These are phyloP conservation scores for Pterocles burchelli DNA, from an alignment of 2,113 vertebrate species.

Conservation along the genomic window DNA sequence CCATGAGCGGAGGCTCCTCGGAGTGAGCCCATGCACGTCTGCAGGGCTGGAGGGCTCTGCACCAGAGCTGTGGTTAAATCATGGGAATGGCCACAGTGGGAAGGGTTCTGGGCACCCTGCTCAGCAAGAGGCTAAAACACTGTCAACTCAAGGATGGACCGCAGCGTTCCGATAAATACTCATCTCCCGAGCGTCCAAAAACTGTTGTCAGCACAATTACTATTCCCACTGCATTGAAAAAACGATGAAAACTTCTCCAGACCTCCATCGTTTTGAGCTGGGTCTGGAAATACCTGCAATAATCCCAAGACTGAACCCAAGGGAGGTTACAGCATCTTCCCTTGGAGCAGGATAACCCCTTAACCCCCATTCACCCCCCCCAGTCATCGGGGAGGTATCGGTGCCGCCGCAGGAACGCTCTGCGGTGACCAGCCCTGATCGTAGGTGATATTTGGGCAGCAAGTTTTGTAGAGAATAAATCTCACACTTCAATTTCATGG, in stretches of 20 bases:
- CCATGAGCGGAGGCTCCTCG: rapidly evolving
- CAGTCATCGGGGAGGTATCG: rapidly evolving
- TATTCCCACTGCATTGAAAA: background rate
- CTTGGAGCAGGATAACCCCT: background rate
- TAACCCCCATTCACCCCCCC: background rate
- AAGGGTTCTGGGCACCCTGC: background rate
- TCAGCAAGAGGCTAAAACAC: background rate
- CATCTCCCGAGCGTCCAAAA: background rate
- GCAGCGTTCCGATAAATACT: rapidly evolving
- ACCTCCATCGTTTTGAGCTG: background rate
- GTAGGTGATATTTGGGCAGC: background rate
- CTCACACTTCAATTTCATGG: constrained; percentile 65
- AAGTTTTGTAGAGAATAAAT: constrained; percentile 30
- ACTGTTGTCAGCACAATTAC: rapidly evolving
- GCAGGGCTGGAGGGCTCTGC: background rate
- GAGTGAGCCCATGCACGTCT: rapidly evolving
- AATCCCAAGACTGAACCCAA: rapidly evolving
- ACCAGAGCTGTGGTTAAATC: too few species aligned
- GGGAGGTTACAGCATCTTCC: background rate
- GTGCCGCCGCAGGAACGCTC: background rate
- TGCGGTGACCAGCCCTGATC: background rate
- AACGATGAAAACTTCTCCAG: rapidly evolving
- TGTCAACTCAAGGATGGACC: rapidly evolving
- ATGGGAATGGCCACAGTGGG: background rate
- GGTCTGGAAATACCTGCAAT: background rate